A percentile compares a stretch with the other conserved stretches of the same genome.
Conservation (phyloP, 2,888 invertebrate species). For the Ennomos quercinarius region DNA sequence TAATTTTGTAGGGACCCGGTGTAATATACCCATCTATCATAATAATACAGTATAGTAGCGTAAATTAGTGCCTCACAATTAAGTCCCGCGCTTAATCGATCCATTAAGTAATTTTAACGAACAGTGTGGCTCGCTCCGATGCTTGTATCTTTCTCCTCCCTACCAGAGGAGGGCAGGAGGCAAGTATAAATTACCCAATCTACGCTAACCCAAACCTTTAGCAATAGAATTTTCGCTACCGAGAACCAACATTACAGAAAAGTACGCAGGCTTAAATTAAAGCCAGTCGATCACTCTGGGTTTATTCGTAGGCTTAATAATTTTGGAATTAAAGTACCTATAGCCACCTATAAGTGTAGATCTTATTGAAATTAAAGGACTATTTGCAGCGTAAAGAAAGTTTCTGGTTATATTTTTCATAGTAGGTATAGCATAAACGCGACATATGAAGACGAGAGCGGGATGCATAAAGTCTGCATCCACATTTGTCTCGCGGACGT, state of each 20-base stretch:
- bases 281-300: conserved; percentile 60
- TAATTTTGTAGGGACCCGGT: conserved; percentile 23
- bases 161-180: conserved; percentile 64
- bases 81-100: conserved; percentile 73
- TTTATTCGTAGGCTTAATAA: conserved; percentile 41
- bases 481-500: conserved; percentile 84
- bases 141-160: conserved; percentile 64
- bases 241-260: conserved; percentile 73
- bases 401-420: conserved; percentile 68
- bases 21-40: conserved; percentile 44
- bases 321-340: conserved; percentile 22
- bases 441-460: conserved; percentile 52
- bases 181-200: conserved; percentile 84
- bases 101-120: conserved; percentile 79
- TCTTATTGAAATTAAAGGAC: conserved; percentile 36
- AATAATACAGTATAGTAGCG: conserved; percentile 43
- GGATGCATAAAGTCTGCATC: conserved; percentile 73
- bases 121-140: conserved; percentile 69
- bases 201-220: conserved; percentile 79
- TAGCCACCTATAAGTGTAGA: background rate
- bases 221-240: conserved; percentile 78
- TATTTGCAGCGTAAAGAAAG: conserved; percentile 54
- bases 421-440: conserved; percentile 73
- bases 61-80: conserved; percentile 68
- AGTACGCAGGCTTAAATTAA: conserved; percentile 76